Base-by-base conservation (phyloP, 2,797 vertebrate species). In the Todus mexicanus region DNA sequence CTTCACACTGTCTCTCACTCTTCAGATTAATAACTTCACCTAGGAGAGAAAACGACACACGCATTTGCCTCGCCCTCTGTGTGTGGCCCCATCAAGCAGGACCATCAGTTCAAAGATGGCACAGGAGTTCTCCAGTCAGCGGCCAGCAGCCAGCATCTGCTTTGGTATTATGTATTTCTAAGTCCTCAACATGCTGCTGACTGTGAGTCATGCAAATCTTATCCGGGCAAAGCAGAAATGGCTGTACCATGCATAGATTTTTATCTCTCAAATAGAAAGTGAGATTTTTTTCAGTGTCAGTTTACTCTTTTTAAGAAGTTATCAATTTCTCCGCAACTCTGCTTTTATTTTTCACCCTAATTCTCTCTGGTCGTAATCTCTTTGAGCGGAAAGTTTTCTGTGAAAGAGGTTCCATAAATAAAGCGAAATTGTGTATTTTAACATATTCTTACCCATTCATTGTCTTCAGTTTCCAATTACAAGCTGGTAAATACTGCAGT, bases 261-360 rank as follows among this genome's bases (percentile, higher is more conserved):
- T 91, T 40, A 74, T 94, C 90, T 93, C 85, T 93, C 85, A 91
- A 84, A 94, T 61, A 94, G 93, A 96, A 95, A 95, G 92, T 90
- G 94, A 94, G 75, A 93, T 35, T 51, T 93, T 51, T 93, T 93
- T 92, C 83, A 72, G 72, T 75, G 78, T 83, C 87, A 94, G 82
- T 78, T 94, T 74, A 90, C 53, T 88, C 76, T 88, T 95, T 95
- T 95, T 53, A 93, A 96, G 93, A 96, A 92, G 64, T 89, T 68
- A 90, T 6, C 48, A 13, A 61, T 88, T 95, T 88, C 83, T 88
- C 60, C 79, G 70, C 69, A 87, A 54, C 23, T 72, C 65, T 29
- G 56, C 27, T 85, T 93, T 84, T 77, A 57, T 83, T 92, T 96
- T 82, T 93, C 76, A 65, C 38, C 14, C 3, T 54, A 53, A 57